A percentile compares a stretch with the other conserved stretches of the same genome.
These are phyloP conservation scores for Sympetrum striolatum DNA, from an alignment of 2,888 invertebrate genomes.

Conservation along the genomic window DNA sequence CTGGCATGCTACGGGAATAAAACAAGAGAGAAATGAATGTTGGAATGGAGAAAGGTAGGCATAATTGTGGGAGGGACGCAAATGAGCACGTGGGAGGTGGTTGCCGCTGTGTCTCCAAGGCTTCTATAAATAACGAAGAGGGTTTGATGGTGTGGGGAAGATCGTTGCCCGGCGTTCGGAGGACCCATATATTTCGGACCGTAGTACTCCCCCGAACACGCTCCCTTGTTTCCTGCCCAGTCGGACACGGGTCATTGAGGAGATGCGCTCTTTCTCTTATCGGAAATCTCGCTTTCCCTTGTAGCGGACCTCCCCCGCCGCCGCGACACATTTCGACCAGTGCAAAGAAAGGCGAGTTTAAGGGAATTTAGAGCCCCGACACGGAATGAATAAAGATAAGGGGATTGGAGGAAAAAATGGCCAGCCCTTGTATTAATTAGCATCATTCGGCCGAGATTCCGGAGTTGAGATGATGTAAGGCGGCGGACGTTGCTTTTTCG, in stretches of 20 bases:
- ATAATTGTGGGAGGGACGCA: background rate
- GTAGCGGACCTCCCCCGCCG: background rate
- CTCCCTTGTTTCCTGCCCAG: background rate
- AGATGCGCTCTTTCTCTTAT: background rate
- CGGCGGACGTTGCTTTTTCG: too few relatives aligned
- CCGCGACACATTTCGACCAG: background rate
- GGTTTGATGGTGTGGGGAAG: background rate
- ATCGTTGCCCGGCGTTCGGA: background rate
- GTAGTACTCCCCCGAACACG: background rate
- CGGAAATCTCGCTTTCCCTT: background rate
- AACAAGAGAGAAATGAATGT: background rate
- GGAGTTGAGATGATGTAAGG: too few relatives aligned
- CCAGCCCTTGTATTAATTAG: too few relatives aligned
- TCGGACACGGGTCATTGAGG: background rate
- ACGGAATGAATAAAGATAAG: too few relatives aligned
- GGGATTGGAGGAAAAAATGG: too few relatives aligned
- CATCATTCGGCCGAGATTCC: too few relatives aligned
- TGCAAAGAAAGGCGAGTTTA: too few relatives aligned
- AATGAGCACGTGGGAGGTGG: background rate
- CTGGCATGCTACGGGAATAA: background rate
- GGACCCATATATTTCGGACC: background rate
- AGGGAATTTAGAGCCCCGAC: too few relatives aligned
- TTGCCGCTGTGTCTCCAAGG: constrained; percentile 12
- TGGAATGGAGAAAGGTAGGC: background rate
- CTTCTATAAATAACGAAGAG: constrained; percentile 24